phyloP scores from a whole-genome alignment of 2,888 invertebrate genomes.

The Cynaeus angustus region DNA sequence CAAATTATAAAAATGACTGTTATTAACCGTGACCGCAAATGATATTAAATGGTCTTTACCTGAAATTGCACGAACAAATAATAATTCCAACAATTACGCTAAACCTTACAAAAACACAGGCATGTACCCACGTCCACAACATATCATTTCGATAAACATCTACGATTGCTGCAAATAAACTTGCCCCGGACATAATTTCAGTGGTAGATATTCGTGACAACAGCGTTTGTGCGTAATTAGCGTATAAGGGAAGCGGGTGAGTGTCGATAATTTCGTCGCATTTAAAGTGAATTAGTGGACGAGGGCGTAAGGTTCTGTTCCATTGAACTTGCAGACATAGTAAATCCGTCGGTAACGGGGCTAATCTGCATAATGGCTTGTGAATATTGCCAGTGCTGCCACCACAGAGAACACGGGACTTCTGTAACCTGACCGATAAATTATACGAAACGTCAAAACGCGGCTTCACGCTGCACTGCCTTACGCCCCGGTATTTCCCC shows the following conservation, averaged over 20 bases:
- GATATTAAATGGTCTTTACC: conserved; percentile 32
- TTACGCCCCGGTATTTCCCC: conserved; percentile 34
- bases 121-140: conserved; percentile 20
- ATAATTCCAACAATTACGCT: conserved; percentile 23
- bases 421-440: conserved; percentile 59
- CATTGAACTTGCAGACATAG: conserved; percentile 59
- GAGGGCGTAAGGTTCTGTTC: conserved; percentile 53
- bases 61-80: conserved; percentile 9
- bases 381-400: conserved; percentile 61
- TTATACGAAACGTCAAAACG: conserved; percentile 60
- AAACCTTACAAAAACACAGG: conserved; percentile 10
- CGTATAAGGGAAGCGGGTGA: conserved; percentile 14
- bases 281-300: conserved; percentile 47
- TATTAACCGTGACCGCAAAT: background rate
- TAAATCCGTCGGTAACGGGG: conserved; percentile 55
- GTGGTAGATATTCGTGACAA: conserved; percentile 20
- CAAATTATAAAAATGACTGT: conserved; percentile 13
- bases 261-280: conserved; percentile 45
- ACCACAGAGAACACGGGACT: conserved; percentile 55
- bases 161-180: conserved; percentile 27
- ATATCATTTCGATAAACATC: conserved; percentile 30
- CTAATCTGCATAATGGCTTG: conserved; percentile 66
- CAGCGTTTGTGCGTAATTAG: conserved; percentile 29
- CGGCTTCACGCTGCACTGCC: conserved; percentile 49
- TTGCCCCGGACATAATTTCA: conserved; percentile 18